Conservation (phyloP, 2,797 vertebrate genomes). For the Allobates femoralis region DNA sequence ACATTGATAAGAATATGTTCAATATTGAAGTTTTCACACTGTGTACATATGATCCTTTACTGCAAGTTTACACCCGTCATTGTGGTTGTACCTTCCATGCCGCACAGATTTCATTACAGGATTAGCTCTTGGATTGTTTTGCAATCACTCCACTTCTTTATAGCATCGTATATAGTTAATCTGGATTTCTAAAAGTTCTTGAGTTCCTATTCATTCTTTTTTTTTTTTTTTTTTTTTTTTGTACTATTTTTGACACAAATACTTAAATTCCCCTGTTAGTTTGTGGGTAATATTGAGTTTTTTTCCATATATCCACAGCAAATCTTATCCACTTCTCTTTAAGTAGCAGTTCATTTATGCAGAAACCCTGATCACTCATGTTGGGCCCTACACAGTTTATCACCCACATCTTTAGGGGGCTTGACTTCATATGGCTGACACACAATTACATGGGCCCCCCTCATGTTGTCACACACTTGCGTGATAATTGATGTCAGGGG, state of each 20-base stretch:
- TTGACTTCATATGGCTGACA: no score
- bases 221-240: not conserved
- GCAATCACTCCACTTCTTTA: not conserved
- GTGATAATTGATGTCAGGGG: no score
- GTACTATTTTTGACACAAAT: not conserved
- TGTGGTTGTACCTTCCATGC: not conserved
- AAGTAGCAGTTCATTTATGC: no score
- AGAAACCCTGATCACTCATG: no score
- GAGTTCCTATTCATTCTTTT: not conserved
- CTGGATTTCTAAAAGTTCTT: not conserved
- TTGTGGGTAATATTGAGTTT: no score
- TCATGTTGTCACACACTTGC: no score
- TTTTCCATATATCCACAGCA: no score
- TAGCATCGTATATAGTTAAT: not conserved
- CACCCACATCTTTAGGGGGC: no score
- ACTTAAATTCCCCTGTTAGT: not conserved
- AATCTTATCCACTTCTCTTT: no score
- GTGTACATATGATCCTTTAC: not conserved
- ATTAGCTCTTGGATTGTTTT: constrained; percentile 18
- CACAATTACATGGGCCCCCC: no score
- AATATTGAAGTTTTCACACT: not conserved
- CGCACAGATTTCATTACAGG: constrained; percentile 3
- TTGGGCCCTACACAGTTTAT: no score
- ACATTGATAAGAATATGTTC: not conserved
- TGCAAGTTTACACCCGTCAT: not conserved